Evolutionary conservation across 2,888 invertebrate species (phyloP), one percentile per base, ranked within the genome.

Genomic region (Hoplodrina blanda): DNA sequence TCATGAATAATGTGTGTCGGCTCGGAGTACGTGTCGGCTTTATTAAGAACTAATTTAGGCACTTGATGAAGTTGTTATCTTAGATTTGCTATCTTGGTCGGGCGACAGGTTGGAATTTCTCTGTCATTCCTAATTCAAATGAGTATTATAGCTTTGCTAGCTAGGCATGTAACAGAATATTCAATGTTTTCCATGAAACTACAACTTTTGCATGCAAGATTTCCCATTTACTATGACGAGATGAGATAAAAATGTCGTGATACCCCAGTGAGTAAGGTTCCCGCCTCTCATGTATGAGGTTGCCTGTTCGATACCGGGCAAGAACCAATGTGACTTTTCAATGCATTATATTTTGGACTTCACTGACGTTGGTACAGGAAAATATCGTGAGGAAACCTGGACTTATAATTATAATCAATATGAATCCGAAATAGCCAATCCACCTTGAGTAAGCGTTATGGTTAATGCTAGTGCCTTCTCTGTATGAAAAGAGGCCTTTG

Each of bases 81-180:
- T 44, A 66, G 75, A 56, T 49, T 54, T 15, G 0, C 19, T 71
- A 75, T 71, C 55, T 75, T 56, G 44, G 66, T 71, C 55, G 20
- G 50, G 44, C 49, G 33, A 50, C 33, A 15, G 67, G 33, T 75
- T 25, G 20, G 67, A 67, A 50, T 75, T 17, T 56, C 4, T 66
- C 7, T 66, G 50, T 44, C 50, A 66, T 50, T 50, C 66, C n/a
- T 75, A 2, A 6, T 44, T 50, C 44, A 1, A 65, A 15, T 33
- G n/a, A 50, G 41, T 50, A 44, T n/a, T 33, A 20, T 20, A 25
- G 11, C 25, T 2, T 37, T 7, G 7, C 37, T 37, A 37, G 8
- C 5, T 5, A 56, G 11, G 3, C 13, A 62, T n/a, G 50, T 30
- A 13, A 44, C 20, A 44, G 75, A 71, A 74, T 71, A 49, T 37